A percentile compares a stretch with the other conserved stretches of the same genome.
These are phyloP conservation scores for Drosophila leonis DNA, from an alignment of 2,888 invertebrate species.

Conservation along the genomic window DNA sequence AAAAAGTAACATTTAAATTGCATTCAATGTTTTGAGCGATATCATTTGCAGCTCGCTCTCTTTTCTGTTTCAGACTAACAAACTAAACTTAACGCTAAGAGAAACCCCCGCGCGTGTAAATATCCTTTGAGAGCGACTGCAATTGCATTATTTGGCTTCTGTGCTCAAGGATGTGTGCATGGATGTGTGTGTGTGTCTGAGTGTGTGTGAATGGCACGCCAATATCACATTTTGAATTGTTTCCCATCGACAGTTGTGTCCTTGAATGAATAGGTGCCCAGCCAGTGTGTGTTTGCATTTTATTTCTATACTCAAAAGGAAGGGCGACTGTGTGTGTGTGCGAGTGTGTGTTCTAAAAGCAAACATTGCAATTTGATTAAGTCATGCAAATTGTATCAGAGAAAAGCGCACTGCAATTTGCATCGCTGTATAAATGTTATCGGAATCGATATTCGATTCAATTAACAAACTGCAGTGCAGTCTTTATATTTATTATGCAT, in stretches of 20 bases:
- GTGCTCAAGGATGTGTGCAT: conserved; percentile 16
- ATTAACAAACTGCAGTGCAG: conserved; percentile 4
- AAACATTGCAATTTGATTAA: conserved; percentile 66
- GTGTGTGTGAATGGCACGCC: conserved; percentile 36
- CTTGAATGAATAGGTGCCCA: conserved; percentile 48
- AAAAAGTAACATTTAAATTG: conserved; percentile 52
- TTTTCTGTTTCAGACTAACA: conserved; percentile 16
- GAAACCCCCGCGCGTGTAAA: not conserved
- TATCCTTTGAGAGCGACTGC: conserved; percentile 1
- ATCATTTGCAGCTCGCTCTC: conserved; percentile 46
- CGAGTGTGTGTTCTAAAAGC: conserved; percentile 26
- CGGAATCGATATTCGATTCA: conserved; percentile 9
- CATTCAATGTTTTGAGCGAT: conserved; percentile 46
- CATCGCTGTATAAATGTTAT: conserved; percentile 6
- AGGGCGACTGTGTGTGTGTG: conserved; percentile 10
- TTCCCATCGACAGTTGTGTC: conserved; percentile 65
- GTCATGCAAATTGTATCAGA: conserved; percentile 64
- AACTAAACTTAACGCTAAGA: conserved; percentile 25
- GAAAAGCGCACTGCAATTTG: conserved; percentile 10
- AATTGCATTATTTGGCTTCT: not conserved
- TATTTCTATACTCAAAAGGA: conserved; percentile 26
- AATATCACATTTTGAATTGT: conserved; percentile 70
- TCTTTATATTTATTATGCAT: not conserved
- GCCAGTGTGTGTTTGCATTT: conserved; percentile 19
- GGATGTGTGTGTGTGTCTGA: conserved; percentile 2